Evolutionary conservation across 1,140 invertebrate species (phyloP), one percentile per base, ranked within the genome.

Genomic region (Ooceraea biroi): DNA sequence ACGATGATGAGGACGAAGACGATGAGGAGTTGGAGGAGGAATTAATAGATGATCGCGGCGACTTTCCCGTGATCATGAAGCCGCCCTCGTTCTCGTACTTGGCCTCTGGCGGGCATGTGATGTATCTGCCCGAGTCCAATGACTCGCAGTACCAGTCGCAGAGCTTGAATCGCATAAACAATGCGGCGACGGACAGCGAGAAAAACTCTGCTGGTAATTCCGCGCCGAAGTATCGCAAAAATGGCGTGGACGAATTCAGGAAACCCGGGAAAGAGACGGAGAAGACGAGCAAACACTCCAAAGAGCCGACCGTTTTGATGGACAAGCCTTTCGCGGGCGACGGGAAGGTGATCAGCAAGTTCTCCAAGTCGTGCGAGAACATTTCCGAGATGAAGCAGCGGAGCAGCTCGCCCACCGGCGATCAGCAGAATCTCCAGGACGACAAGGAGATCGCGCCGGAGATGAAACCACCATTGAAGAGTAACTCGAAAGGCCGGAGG

Each of bases 51-150:
- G 90, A 92, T 63, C 88, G 92, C 17, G 86, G 88, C 5, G 91
- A 92, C 10, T 93, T 92, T 69, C 91, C 92, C 7, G 89, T 92
- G 5, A 87, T 92, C 22, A 91, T 94, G 89, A 94, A 94, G 85
- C 92, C 94, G 27, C 95, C 95, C 3, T 95, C 94, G 11, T 95
- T 94, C 74, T 94, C 94, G 5, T 95, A 95, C 57, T 85, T 95
- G 14, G 91, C 93, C 82, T 91, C 95, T 68, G 95, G 96, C 3
- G 96, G 96, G 0, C 96, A 97, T 90, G 95, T 97, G 8, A 97
- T 98, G 96, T 98, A 98, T 92, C 94, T 98, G 44, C 97, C 97
- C 0, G 96, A 96, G 65, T 95, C 96, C 68, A 95, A 95, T 85
- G 90, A 74, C 12, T 85, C 87, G 44, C 85, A 85, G 3, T 84